Base-by-base conservation (phyloP, 2,113 vertebrate genomes). In the Meleagris gallopavo region DNA sequence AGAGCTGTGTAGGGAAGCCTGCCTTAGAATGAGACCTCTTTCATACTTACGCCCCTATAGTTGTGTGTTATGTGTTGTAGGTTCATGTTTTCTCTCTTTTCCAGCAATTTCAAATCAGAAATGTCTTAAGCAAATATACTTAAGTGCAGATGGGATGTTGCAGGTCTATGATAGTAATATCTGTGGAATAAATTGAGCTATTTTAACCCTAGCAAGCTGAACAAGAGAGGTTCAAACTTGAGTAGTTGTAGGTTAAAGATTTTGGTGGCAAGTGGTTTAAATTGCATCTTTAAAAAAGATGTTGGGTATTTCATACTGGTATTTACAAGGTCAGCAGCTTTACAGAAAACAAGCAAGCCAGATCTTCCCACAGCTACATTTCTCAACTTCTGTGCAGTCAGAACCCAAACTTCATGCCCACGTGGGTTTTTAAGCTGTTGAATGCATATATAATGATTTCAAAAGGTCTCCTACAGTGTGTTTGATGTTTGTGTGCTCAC, bases 331-430 rank as follows among this genome's bases (percentile, higher is more conserved):
- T 62, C 65, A 83, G 50, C 60, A 93, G 70, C 19, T 76, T 78
- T 78, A 50, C 17, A 7, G 52, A 84, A 86, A 87, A 14, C 29
- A 38, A 80, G 0, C 55, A 77, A 74, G 45, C 13, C 18, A 6
- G 14, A 11, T 91, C 15, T 87, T 85, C 40, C 30, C 40, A 61
- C 70, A 85, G 4, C 9, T 29, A 46, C 0, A 0, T 86, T 80
- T 75, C 61, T 83, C 77, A 69, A 60, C n/a, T 80, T 93, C 48
- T 45, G 13, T 90, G 79, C 38, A 86, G 61, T 72, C 54, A 82
- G 86, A 93, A 82, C 36, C 48, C 58, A 60, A 81, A 69, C 52
- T 86, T 94, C 25, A 43, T 86, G 52, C 70, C 62, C 34, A 45
- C 24, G 5, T 52, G 58, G 89, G n/a, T 71, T 87, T 85, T 79